Base-by-base conservation (phyloP, 2,113 vertebrate species). In the Nesoenas mayeri region DNA sequence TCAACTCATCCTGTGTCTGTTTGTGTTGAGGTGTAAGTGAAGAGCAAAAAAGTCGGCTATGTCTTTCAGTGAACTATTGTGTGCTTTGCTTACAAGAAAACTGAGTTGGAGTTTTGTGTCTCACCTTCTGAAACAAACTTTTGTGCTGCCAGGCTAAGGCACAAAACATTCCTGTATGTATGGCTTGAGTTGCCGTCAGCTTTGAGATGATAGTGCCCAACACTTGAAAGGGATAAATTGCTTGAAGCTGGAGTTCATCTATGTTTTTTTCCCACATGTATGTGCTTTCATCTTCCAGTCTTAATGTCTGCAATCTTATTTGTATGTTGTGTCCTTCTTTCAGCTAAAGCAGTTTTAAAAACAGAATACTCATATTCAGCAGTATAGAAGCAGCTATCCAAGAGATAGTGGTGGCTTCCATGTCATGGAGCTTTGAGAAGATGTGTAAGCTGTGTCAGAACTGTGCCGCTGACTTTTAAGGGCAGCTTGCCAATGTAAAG, bases 241-340 rank as follows among this genome's bases (percentile, higher is more conserved):
- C 53, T 64, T 80, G 61, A 79, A 80, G 65, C 29, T 70, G 48
- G 26, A 67, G 48, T 74, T 89, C 57, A 22, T 48, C 29, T 60
- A 24, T 19, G 32, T 10, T 50, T 89, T 64, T 67, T 89, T 21
- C 36, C 53, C 44, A 61, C 38, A 17, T 1, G 0, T 42, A 5
- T 57, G 17, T 60, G 7, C 53, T 93, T 88, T 83, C 42, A n/a
- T 83, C 79, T 42, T 85, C 32, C 34, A 25, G 65, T 60, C 50
- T 71, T 88, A 71, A 64, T 61, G 65, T 67, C 53, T 79, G 1
- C 61, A 22, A 12, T 71, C 29, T 78, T 88, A 57, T 42, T 87
- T 86, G 48, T 80, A 53, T 28, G 54, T 65, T 90, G 80, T 85
- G 42, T 67, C 44, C 53, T 88, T 92, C 73, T 93, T 95, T 77